Percentiles rank a stretch among this genome's conserved stretches.
Evolutionary conservation across 2,797 vertebrate species (phyloP).

Genomic region (Hippopotamyrus pictus): DNA sequence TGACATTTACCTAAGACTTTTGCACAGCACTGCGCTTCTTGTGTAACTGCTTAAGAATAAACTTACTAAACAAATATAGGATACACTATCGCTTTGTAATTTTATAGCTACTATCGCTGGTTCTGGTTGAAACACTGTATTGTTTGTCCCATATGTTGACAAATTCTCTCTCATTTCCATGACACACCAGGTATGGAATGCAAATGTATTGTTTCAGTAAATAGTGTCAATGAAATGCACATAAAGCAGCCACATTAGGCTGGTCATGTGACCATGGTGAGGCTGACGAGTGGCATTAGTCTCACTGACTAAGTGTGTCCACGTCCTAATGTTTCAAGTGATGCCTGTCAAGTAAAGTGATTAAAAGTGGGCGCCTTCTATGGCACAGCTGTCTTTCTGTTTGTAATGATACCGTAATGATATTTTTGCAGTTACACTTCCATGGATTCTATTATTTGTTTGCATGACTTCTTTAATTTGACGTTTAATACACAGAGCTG

Average conservation of each 20-base stretch:
- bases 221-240: background rate
- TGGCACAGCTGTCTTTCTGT: background rate
- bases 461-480: background rate
- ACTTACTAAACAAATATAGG: background rate
- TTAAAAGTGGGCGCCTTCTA: background rate
- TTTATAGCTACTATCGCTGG: background rate
- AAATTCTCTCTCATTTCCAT: background rate
- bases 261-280: background rate
- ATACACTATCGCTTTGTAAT: background rate
- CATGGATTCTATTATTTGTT: background rate
- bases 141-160: background rate
- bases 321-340: background rate
- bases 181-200: background rate
- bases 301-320: background rate
- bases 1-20: background rate
- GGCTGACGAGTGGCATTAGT: background rate
- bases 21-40: background rate
- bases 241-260: background rate
- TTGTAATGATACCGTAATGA: background rate
- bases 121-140: background rate
- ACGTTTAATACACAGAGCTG: background rate
- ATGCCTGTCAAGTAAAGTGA: background rate
- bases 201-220: background rate
- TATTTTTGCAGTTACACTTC: background rate
- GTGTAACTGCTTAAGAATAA: background rate